These are phyloP conservation scores for Drosophila arizonae DNA, from an alignment of 1,140 invertebrate genomes.

Conservation along the genomic window DNA sequence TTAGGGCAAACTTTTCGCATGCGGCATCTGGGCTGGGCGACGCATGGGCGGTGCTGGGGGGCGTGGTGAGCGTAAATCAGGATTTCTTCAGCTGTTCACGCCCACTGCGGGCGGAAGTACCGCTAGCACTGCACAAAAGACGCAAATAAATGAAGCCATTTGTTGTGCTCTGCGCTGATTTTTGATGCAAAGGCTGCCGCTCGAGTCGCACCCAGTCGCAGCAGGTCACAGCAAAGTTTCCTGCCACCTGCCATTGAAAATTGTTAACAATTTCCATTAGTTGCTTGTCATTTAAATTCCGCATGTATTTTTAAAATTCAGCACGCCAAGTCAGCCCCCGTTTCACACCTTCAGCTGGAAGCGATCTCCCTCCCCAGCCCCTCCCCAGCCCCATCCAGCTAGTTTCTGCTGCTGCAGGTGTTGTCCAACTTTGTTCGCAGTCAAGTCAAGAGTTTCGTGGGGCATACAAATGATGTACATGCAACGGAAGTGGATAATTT, in stretches of 20 bases:
- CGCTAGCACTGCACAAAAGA: constrained; percentile 72
- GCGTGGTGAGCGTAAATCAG: constrained; percentile 54
- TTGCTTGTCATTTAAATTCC: constrained; percentile 81
- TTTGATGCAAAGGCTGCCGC: constrained; percentile 62
- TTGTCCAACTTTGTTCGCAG: constrained; percentile 49
- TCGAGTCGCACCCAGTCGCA: constrained; percentile 1
- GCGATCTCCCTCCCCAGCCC: constrained; percentile 17
- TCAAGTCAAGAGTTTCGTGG: constrained; percentile 17
- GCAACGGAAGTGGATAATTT: constrained; percentile 74
- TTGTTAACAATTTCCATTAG: constrained; percentile 78
- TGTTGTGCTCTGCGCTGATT: constrained; percentile 78
- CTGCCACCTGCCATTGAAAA: constrained; percentile 63
- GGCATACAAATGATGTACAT: constrained; percentile 55
- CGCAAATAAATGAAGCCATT: constrained; percentile 81
- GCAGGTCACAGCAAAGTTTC: constrained; percentile 40
- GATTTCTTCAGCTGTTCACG: constrained; percentile 38
- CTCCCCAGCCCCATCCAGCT: constrained; percentile 16
- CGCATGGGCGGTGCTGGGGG: constrained; percentile 10
- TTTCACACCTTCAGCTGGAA: constrained; percentile 6
- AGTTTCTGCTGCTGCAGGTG: constrained; percentile 43
- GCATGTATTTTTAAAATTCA: constrained; percentile 62
- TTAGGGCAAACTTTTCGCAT: constrained; percentile 60
- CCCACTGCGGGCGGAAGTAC: constrained; percentile 51
- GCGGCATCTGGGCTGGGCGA: constrained; percentile 15
- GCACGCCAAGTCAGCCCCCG: constrained; percentile 35